Evolutionary conservation across 1,140 invertebrate species (phyloP), one percentile per base, ranked within the genome.

Genomic region (Heterodera carotae): DNA sequence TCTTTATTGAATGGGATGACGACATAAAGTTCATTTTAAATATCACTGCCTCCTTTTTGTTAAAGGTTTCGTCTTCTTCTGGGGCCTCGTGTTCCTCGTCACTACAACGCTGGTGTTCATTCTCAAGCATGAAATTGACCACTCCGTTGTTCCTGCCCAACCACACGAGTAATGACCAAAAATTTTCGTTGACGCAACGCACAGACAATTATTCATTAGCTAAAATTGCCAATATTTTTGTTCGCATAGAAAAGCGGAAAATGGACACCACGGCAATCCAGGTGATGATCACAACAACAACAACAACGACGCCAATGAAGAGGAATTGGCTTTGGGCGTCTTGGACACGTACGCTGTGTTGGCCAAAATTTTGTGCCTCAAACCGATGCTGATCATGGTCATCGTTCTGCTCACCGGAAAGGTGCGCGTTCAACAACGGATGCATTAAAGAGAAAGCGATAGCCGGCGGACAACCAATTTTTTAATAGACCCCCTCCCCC

Each of bases 11-110:
- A n/a, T n/a, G n/a, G n/a, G n/a, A n/a, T n/a, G n/a, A n/a, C n/a
- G n/a, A n/a, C n/a, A n/a, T n/a, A n/a, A n/a, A n/a, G n/a, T n/a
- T n/a, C n/a, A 22, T 67, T 75, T 67, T 75, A 75, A 25, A 29
- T 72, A 8, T 6, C 27, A 53, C 31, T 60, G 22, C 27, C 25
- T 12, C 53, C 27, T 80, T 81, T 69, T 88, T 90, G 12, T 12
- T 12, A 43, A 84, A 93, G 93, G 92, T 79, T 99, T 98, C 89
- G 90, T 99, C 5, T 93, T 93, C 86, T 97, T 98, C 86, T 99
- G 96, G 96, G 95, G 94, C 29, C 91, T 94, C 85, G 89, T 94
- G 1, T 99, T 99, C 88, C 90, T 98, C 31, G 84, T 94, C 1
- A 92, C 93, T 0, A 99, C 97, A 1, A 95, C 94, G 0, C 80